Evolutionary conservation across 2,797 vertebrate species (phyloP), one percentile per base, ranked within the genome.

Genomic region (Cottoperca gobio): DNA sequence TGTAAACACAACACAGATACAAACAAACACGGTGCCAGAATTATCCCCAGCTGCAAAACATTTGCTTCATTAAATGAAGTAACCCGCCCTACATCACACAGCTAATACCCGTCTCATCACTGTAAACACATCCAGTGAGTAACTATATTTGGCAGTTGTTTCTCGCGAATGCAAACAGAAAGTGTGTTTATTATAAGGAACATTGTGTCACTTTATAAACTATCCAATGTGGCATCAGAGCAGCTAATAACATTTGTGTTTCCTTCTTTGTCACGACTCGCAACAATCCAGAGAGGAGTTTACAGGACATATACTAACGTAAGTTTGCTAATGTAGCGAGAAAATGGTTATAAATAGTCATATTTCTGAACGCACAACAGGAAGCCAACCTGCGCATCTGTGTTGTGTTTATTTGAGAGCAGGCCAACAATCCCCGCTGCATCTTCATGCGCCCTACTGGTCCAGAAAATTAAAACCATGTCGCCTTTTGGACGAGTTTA

Each of bases 251-350:
- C 8, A 53, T 53, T 70, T 33, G 31, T 7, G 33, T 8, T 46
- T 37, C 42, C 4, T 21, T 21, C 48, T 76, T 67, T 62, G 72
- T 89, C 86, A 88, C 83, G 75, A 85, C 68, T 70, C 70, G 24
- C 11, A 70, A 53, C 40, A 31, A 60, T n/a, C 23, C 14, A 3
- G 7, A 24, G 49, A 50, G 6, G 31, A 61, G 43, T 63, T 50
- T 14, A 60, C 46, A 35, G 35, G 33, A 52, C 70, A 50, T 8
- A 26, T n/a, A 10, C 19, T 2, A 8, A 33, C 6, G 28, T 37
- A 28, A 42, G 19, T 9, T 7, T 24, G 19, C 43, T 7, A 12
- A 48, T 37, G 14, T 1, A 5, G n/a, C 5, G 14, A 23, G 31
- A 28, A 17, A 21, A 31, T 0, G 23, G 31, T 6, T 19, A 35